These are phyloP conservation scores for Temnothorax rugatulus DNA, from an alignment of 2,888 invertebrate genomes.

Conservation along the genomic window DNA sequence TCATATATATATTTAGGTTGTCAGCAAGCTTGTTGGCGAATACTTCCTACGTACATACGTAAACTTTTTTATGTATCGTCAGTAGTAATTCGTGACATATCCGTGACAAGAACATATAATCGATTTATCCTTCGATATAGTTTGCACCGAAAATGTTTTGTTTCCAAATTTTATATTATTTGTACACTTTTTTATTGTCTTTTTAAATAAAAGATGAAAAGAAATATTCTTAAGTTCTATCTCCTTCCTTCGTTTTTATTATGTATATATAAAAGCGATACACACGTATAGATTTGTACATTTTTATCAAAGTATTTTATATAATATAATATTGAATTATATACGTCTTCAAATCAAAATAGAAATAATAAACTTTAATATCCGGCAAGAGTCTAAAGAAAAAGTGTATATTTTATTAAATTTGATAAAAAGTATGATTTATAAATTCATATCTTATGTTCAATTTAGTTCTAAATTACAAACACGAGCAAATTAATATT, in stretches of 20 bases:
- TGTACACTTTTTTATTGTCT: constrained; percentile 81
- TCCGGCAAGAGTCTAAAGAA: background rate
- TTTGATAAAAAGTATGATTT: background rate
- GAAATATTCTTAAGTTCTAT: background rate
- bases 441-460: background rate
- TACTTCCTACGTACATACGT: constrained; percentile 63
- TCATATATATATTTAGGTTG: constrained; percentile 70
- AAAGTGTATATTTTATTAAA: background rate
- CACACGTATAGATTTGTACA: no score
- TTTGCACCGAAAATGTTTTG: constrained; percentile 73
- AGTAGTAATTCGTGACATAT: constrained; percentile 59
- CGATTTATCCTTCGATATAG: constrained; percentile 73
- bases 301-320: background rate
- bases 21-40: constrained; percentile 75
- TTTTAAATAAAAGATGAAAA: constrained; percentile 78
- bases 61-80: constrained; percentile 61
- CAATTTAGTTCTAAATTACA: background rate
- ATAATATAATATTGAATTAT: background rate
- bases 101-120: constrained; percentile 57
- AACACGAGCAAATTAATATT: background rate
- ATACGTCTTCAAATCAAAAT: no score
- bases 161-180: constrained; percentile 78
- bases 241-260: background rate
- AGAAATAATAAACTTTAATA: background rate
- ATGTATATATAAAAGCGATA: no score